These are phyloP conservation scores for Crypturellus undulatus DNA, from an alignment of 2,113 vertebrate genomes.

Conservation along the genomic window DNA sequence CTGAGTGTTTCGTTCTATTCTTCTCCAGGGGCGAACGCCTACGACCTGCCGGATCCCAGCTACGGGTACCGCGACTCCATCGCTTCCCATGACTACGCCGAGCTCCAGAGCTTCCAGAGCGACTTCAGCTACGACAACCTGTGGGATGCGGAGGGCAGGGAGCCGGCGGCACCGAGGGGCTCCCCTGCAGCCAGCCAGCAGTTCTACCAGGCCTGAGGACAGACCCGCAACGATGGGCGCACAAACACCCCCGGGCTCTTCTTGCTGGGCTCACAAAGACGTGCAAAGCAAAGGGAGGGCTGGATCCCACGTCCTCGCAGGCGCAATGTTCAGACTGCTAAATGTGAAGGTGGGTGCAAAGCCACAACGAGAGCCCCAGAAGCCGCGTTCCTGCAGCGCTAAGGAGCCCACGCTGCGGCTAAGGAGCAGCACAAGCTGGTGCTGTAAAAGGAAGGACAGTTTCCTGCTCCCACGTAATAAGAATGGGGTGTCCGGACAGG, in stretches of 20 bases:
- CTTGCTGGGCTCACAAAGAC: not conserved
- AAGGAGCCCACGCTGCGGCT: fast-evolving
- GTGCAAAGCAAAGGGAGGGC: not conserved
- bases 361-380: not conserved
- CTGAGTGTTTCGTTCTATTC: not conserved
- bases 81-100: constrained; percentile 62
- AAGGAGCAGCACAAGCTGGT: not conserved
- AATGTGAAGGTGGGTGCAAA: not conserved
- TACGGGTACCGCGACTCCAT: fast-evolving
- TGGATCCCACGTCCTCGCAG: not conserved
- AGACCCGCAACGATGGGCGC: not conserved
- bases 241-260: not conserved
- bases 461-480: not conserved
- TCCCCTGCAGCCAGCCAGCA: not conserved
- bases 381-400: not conserved
- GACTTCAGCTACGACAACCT: constrained; percentile 66
- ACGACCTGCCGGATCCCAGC: fast-evolving
- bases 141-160: constrained; percentile 68
- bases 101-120: constrained; percentile 71
- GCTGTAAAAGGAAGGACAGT: not conserved
- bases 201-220: constrained; percentile 13
- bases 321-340: not conserved
- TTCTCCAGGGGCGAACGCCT: not conserved
- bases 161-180: not conserved
- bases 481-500: not conserved